Evolutionary conservation across 2,113 vertebrate genomes (phyloP), one percentile per base, ranked within the genome.

Genomic region (Siniperca chuatsi): DNA sequence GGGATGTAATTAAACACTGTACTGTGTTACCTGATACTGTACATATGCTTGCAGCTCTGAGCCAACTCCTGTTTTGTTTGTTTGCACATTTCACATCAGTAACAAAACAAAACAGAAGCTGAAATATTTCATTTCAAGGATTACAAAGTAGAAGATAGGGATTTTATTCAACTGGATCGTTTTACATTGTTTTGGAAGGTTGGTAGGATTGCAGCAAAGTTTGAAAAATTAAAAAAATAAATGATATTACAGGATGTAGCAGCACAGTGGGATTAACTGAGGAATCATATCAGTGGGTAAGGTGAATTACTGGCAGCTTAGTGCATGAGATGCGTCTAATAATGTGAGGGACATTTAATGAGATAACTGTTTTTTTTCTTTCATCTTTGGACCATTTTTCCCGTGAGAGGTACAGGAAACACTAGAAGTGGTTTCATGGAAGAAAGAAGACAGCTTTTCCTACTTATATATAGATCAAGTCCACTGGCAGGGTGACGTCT

Each of bases 1-100:
- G 35, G 81, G 82, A 83, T 94, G 94, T 93, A 93, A 94, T 92
- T 90, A 93, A 93, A 93, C 80, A 78, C 92, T 74, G 76, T n/a
- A 18, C 81, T 46, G 79, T 84, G 93, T 84, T 79, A 93, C 90
- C 89, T 86, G 90, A 95, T 79, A 60, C 83, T 87, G 82, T 73
- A 89, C 83, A 78, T 90, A 79, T 42, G 68, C 68, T 66, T 1
- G 6, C 74, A 65, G 83, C 73, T 55, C 54, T 6, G 74, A 83
- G 72, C 71, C 77, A 78, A 67, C 71, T 75, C 68, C 79, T 69
- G 33, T 3, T 50, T 16, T 67, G 46, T 83, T 87, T 81, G 57
- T 89, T 79, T 84, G 42, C 55, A 78, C 42, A 58, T 86, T 60
- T 78, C n/a, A 76, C 71, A 74, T 64, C 46, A 77, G 10, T 1